phyloP scores from a whole-genome alignment of 2,797 vertebrate species.

The Danionella dracula region DNA sequence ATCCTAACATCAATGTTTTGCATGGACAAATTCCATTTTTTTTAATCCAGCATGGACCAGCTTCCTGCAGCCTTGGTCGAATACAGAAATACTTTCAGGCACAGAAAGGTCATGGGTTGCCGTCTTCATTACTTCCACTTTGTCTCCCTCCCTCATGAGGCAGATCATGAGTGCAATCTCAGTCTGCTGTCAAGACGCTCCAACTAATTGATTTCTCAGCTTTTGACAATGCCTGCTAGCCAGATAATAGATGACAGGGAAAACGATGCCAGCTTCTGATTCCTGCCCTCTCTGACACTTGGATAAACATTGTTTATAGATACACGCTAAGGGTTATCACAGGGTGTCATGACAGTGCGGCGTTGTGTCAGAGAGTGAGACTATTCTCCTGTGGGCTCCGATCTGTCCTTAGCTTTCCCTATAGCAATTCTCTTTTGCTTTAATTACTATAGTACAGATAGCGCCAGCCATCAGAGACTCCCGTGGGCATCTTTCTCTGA shows the following conservation, averaged over 20 bases:
- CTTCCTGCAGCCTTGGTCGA: background rate
- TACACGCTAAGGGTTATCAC: slow-evolving; percentile 11
- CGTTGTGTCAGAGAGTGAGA: slow-evolving; percentile 1
- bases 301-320: slow-evolving; percentile 25
- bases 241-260: slow-evolving; percentile 14
- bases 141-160: slow-evolving; percentile 17
- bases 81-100: background rate
- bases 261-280: background rate
- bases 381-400: background rate
- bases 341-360: background rate
- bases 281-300: slow-evolving; percentile 4
- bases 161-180: slow-evolving; percentile 1
- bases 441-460: slow-evolving; percentile 16
- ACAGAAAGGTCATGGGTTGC: background rate
- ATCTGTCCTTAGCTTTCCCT: background rate
- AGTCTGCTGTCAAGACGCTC: slow-evolving; percentile 9
- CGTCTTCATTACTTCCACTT: slow-evolving; percentile 18
- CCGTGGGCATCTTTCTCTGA: background rate
- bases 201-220: slow-evolving; percentile 20
- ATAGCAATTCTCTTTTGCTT: background rate
- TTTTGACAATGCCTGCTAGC: slow-evolving; percentile 27
- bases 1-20: too few species aligned
- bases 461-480: background rate
- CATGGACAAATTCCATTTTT: too few species aligned
- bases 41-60: background rate